Evolutionary conservation across 2,113 vertebrate species (phyloP), one percentile per base, ranked within the genome.

Genomic region (Ancistrus triradiatus): DNA sequence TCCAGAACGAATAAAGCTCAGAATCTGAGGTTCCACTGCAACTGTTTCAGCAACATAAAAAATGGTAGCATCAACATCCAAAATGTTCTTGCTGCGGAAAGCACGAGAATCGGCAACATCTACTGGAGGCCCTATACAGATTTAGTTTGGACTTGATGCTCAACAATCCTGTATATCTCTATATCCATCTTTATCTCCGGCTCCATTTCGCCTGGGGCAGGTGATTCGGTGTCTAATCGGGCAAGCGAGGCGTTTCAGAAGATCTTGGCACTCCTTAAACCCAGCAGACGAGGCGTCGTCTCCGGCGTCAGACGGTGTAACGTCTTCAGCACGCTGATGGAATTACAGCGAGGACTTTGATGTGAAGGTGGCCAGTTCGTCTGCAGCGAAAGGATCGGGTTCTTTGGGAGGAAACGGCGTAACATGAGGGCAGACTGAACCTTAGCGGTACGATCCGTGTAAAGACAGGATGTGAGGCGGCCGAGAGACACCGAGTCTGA

Each of bases 401-500:
- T 70, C 55, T 70, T 48, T n/a, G 47, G 67, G 48, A 67, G 59
- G 58, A 60, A 68, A 63, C 46, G 13, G 31, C 44, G 70, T 68
- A 68, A 68, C 58, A 15, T 47, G 66, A 68, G 57, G 57, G 61
- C 17, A 14, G 40, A 25, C 40, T 48, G n/a, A 42, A 28, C 42
- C 40, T 60, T 47, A 44, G 55, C 75, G 77, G 74, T 48, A 74
- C 76, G 65, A 65, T 66, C 50, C 11, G 66, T 53, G 77, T 61
- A 67, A 65, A 63, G 68, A 22, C 8, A 78, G 75, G 78, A 75
- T 76, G 72, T 81, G 76, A 76, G 81, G 80, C 80, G 74, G 75
- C 75, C 63, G 70, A 15, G 79, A 76, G 75, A 87, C 84, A 87
- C 85, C 80, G 70, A 50, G 76, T 81, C 73, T 77, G 62, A 80